Base-by-base conservation (phyloP, 2,888 invertebrate species). In the Thymelicus sylvestris region DNA sequence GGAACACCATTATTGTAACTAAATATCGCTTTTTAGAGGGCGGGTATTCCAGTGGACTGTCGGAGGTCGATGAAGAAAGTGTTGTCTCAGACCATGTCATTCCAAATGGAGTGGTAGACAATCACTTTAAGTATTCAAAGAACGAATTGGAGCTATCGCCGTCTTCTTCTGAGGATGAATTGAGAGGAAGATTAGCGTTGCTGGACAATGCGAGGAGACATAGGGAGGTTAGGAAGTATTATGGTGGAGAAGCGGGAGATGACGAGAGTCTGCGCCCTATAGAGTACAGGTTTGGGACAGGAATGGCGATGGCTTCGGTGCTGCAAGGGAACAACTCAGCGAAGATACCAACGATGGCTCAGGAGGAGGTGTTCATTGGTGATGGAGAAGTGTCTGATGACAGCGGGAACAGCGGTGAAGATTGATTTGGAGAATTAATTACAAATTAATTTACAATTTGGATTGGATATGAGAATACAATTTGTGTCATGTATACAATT, bases 271-370 rank as follows among this genome's bases (percentile, higher is more conserved):
- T 92, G 62, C 86, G 83, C 73, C 94, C 94, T 50, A 86, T 93
- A 77, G 90, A 92, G 85, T 94, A 94, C 75, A 91, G 86, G 73
- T 89, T 94, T 48, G 93, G 94, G 0, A 90, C 94, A 0, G 94
- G 94, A 0, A 84, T 94, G 85, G 93, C 94, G 3, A 91, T 94
- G 87, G 94, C 94, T 0, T 92, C 94, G 0, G 84, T 94, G 70
- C 79, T 94, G 72, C 92, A 92, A 75, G 81, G 87, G 0, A 89
- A 85, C 69, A 82, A 77, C 75, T 82, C 79, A 47, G 76, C 78
- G 0, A 83, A 81, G 69, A 78, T 87, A 13, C 81, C 84, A 0
- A 82, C 80, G 74, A 83, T 90, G 80, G 83, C 79, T 0, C 79
- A 81, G 1, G 94, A 94, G 69, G 93, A 93, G 39, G 88, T 92